These are phyloP conservation scores for Papilio protenor DNA, from an alignment of 2,888 invertebrate genomes.

Conservation along the genomic window DNA sequence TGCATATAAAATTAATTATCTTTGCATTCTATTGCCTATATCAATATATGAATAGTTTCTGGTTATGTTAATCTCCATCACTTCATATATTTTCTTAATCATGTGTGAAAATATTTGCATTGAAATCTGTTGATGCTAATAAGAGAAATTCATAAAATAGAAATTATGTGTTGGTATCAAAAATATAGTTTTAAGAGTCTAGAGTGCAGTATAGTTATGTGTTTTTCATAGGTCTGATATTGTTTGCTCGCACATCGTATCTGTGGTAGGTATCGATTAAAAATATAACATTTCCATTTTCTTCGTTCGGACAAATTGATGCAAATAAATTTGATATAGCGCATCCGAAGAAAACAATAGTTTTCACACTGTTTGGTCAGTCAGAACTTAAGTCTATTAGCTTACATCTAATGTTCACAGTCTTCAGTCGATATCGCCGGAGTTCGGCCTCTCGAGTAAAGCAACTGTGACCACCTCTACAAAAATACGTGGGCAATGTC, in stretches of 20 bases:
- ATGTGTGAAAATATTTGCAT: not conserved
- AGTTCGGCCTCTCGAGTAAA: conserved; percentile 70
- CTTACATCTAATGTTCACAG: conserved; percentile 78
- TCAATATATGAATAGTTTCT: not conserved
- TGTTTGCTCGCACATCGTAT: not conserved
- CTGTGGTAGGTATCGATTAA: not conserved
- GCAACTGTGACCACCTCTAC: conserved; percentile 77
- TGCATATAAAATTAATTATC: conserved; percentile 17
- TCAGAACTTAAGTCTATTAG: conserved; percentile 68
- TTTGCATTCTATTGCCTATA: conserved; percentile 20
- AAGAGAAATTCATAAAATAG: conserved; percentile 27
- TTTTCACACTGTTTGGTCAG: conserved; percentile 76
- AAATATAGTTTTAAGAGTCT: conserved; percentile 33
- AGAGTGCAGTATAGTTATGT: not conserved
- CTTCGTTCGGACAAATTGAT: conserved; percentile 26
- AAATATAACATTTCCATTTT: conserved; percentile 10
- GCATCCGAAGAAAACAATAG: conserved; percentile 54
- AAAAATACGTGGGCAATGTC: conserved; percentile 84
- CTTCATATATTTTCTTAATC: conserved; percentile 14
- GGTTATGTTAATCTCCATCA: conserved; percentile 19
- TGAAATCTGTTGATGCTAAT: conserved; percentile 22
- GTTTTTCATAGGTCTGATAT: conserved; percentile 12
- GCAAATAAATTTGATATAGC: conserved; percentile 24
- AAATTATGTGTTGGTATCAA: conserved; percentile 36
- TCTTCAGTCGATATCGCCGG: conserved; percentile 73